Evolutionary conservation across 2,797 vertebrate genomes (phyloP).

Genomic region (Neomorphus geoffroyi): DNA sequence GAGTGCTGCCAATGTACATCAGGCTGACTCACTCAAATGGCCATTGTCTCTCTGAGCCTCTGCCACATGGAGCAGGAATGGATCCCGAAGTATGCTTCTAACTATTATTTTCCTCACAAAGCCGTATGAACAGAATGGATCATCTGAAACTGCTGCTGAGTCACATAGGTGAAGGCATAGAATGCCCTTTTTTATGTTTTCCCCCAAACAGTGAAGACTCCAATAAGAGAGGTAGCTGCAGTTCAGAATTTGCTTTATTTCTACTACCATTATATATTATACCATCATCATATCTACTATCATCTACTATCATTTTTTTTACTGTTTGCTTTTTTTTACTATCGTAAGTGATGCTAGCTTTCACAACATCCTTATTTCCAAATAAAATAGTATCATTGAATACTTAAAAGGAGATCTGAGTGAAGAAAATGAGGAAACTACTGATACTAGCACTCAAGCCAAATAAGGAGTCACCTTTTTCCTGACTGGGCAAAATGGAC

Average conservation of each 20-base stretch:
- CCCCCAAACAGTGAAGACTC: neutral
- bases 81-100: neutral
- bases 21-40: neutral
- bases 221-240: neutral
- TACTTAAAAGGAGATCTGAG: neutral
- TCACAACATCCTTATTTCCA: neutral
- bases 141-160: neutral
- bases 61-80: neutral
- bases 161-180: neutral
- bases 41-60: neutral
- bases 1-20: neutral
- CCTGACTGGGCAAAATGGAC: neutral
- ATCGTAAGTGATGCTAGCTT: neutral
- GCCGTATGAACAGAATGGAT: neutral
- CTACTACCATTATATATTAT: too few species aligned
- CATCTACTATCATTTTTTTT: too few species aligned
- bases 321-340: neutral
- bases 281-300: too few species aligned
- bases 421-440: neutral
- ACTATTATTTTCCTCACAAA: neutral
- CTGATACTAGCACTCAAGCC: neutral
- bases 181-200: neutral
- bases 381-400: neutral
- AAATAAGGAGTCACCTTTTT: neutral
- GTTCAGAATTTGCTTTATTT: neutral